Evolutionary conservation across 2,888 invertebrate species (phyloP).

Genomic region (Herminia tarsipennalis): DNA sequence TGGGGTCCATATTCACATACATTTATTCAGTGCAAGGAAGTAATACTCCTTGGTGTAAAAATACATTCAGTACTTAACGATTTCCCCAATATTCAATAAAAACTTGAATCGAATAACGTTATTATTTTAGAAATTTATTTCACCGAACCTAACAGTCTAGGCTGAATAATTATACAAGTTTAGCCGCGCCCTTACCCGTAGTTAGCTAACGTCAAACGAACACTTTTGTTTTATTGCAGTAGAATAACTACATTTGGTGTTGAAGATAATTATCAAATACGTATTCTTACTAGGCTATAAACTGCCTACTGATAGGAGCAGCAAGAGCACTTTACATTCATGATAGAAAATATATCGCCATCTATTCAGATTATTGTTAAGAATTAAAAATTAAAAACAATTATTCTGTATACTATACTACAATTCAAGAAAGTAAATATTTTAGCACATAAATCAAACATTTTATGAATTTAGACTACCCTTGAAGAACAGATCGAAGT

Average conservation of each 20-base stretch:
- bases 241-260: no score
- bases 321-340: no score
- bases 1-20: constrained; percentile 65
- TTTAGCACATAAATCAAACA: no score
- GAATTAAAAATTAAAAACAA: background rate
- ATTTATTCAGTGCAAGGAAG: constrained; percentile 23
- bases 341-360: constrained; percentile 2
- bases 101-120: background rate
- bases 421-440: no score
- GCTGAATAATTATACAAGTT: background rate
- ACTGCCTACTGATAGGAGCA: no score
- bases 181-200: constrained; percentile 11
- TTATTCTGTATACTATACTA: background rate
- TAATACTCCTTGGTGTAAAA: constrained; percentile 18
- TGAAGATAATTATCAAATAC: no score
- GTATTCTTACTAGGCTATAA: no score
- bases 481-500: constrained; percentile 9
- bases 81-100: constrained; percentile 5
- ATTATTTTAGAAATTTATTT: no score
- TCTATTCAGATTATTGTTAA: background rate
- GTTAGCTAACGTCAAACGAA: background rate
- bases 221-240: background rate
- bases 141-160: background rate
- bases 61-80: constrained; percentile 25
- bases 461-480: no score